These are phyloP conservation scores for Cranoglanis bouderius DNA, from an alignment of 2,113 vertebrate species.

Conservation along the genomic window DNA sequence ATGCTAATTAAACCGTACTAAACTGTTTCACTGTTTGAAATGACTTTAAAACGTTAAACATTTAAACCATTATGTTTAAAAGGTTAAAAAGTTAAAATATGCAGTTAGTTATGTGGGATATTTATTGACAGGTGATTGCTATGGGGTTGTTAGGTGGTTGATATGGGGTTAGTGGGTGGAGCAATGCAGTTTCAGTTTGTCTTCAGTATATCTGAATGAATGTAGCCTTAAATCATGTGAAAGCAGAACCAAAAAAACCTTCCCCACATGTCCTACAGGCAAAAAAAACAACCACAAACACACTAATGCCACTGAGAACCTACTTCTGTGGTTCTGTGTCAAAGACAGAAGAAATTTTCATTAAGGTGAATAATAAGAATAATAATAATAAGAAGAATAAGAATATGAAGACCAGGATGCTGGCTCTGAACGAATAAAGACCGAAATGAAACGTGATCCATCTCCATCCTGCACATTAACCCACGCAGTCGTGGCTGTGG, in stretches of 20 bases:
- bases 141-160: not conserved
- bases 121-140: not conserved
- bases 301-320: not conserved
- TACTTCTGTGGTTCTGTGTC: not conserved
- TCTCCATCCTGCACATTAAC: not conserved
- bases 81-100: not conserved
- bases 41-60: not conserved
- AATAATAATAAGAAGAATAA: not conserved
- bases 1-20: not conserved
- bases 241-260: not conserved
- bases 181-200: not conserved
- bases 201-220: not conserved
- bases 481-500: not conserved
- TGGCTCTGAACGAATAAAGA: not conserved
- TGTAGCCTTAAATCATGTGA: too few species aligned
- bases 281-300: not conserved
- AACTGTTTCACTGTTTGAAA: not conserved
- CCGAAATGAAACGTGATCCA: not conserved
- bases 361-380: not conserved
- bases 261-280: not conserved
- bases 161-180: not conserved
- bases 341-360: not conserved
- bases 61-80: not conserved
- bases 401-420: not conserved
- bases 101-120: not conserved